These are phyloP conservation scores for Eumeta japonica DNA, from an alignment of 1,140 invertebrate genomes.

Conservation along the genomic window DNA sequence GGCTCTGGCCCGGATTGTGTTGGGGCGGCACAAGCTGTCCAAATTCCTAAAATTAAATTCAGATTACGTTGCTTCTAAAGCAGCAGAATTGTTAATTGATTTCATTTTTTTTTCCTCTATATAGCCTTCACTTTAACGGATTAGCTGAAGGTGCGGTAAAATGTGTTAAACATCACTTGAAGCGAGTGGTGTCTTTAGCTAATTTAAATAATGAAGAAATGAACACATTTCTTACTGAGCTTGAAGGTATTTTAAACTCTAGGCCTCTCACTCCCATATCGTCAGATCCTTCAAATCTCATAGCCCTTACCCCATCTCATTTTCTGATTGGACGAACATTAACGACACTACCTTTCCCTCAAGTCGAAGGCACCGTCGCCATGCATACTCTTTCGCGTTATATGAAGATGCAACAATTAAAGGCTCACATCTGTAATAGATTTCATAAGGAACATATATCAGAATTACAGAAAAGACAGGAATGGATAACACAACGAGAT, in stretches of 20 bases:
- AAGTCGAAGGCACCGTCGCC: too few relatives aligned
- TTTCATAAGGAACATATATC: conserved; percentile 3
- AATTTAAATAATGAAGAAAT: conserved; percentile 2
- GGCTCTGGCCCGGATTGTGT: too few relatives aligned
- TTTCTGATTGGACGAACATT: conserved; percentile 8
- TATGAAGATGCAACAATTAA: background rate
- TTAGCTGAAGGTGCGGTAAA: conserved; percentile 1
- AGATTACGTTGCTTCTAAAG: too few relatives aligned
- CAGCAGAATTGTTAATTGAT: too few relatives aligned
- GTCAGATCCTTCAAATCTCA: conserved; percentile 3
- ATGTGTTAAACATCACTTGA: conserved; percentile 2
- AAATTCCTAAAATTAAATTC: too few relatives aligned
- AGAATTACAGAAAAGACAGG: background rate
- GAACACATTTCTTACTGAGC: conserved; percentile 1
- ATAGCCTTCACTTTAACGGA: background rate
- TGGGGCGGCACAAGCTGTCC: too few relatives aligned
- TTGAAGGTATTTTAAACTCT: conserved; percentile 3
- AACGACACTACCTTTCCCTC: conserved; percentile 3
- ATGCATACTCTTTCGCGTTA: background rate
- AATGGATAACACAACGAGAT: too few relatives aligned
- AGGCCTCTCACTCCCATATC: conserved; percentile 6
- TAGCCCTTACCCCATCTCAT: conserved; percentile 6
- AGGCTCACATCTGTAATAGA: conserved; percentile 4
- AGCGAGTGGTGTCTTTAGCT: background rate
- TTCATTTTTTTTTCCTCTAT: conserved; percentile 1